Conservation (phyloP, 2,113 vertebrate species). For the Turdus rufiventris region DNA sequence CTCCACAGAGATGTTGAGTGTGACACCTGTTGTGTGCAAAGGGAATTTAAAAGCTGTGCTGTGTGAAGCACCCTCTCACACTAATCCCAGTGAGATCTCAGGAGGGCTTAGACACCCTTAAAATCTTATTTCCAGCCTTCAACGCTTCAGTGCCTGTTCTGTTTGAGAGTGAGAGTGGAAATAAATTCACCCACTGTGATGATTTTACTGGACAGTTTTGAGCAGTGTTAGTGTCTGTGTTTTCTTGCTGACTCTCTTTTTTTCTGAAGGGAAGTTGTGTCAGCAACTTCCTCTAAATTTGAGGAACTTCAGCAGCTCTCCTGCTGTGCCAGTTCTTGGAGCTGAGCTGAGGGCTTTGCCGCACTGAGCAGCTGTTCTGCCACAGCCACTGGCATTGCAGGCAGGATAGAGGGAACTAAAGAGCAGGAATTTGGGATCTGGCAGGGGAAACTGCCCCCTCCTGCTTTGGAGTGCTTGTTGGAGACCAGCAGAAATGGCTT, state of each 20-base stretch:
- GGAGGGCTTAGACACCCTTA: background rate
- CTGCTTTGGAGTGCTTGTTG: background rate
- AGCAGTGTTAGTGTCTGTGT: background rate
- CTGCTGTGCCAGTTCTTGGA: background rate
- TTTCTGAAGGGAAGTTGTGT: background rate
- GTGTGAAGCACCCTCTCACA: background rate
- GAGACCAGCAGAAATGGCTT: background rate
- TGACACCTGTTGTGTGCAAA: too few relatives aligned
- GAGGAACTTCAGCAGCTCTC: background rate
- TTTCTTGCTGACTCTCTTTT: background rate
- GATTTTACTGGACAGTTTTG: background rate
- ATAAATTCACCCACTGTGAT: background rate
- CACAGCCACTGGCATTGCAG: background rate
- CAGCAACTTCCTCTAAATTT: background rate
- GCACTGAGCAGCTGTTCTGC: background rate
- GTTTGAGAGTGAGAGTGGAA: background rate
- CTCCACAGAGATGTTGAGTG: rapidly evolving
- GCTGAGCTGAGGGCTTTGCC: background rate
- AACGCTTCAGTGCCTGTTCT: background rate
- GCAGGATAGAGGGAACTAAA: rapidly evolving
- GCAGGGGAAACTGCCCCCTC: background rate
- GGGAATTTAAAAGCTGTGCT: background rate
- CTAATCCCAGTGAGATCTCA: background rate
- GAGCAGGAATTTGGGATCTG: too few relatives aligned
- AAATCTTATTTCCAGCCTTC: background rate